Evolutionary conservation across 2,113 vertebrate genomes (phyloP).

Genomic region (Cathartes aura): DNA sequence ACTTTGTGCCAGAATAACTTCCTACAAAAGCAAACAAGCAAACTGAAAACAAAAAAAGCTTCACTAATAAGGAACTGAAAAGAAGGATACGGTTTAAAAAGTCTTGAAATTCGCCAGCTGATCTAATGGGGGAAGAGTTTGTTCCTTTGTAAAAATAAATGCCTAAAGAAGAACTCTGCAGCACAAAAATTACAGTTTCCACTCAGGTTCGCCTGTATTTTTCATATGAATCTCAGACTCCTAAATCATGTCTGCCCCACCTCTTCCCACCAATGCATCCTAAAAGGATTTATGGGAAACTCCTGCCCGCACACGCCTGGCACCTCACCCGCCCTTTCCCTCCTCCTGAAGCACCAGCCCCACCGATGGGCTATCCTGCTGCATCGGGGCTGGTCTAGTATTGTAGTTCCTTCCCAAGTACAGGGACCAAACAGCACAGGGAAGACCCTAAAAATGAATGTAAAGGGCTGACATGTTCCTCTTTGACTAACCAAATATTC

Average conservation of each 20-base stretch:
- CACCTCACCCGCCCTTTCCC: accelerated
- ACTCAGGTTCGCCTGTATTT: background rate
- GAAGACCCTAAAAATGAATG: background rate
- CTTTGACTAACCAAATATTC: background rate
- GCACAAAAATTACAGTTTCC: background rate
- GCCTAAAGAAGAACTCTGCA: background rate
- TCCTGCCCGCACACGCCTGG: accelerated
- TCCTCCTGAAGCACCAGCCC: background rate
- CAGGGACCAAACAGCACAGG: background rate
- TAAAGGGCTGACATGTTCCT: background rate
- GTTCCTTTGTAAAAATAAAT: background rate
- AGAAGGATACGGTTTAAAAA: background rate
- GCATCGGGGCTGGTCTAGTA: background rate
- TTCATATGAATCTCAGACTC: background rate
- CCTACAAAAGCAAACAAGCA: background rate
- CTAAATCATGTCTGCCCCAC: background rate
- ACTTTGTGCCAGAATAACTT: background rate
- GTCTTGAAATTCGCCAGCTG: background rate
- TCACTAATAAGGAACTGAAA: background rate
- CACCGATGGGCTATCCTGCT: background rate
- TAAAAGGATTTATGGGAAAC: background rate
- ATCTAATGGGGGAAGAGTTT: background rate
- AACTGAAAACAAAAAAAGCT: background rate
- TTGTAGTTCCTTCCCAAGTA: background rate
- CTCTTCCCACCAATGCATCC: background rate